These are phyloP conservation scores for Parnassius orleans DNA, from an alignment of 2,888 invertebrate species.

Conservation along the genomic window DNA sequence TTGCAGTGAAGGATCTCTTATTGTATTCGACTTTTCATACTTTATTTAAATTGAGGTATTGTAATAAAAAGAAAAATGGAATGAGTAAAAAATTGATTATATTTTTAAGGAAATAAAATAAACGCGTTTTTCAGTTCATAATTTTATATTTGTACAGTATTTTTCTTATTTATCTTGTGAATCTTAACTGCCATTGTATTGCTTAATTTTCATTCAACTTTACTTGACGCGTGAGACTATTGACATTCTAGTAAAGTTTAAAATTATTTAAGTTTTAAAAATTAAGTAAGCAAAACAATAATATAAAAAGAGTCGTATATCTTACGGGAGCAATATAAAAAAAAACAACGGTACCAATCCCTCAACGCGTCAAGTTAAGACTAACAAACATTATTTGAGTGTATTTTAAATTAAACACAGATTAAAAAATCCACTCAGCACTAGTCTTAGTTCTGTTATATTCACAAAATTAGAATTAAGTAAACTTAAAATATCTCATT, in stretches of 20 bases:
- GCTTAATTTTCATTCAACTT: neutral
- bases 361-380: too few relatives aligned
- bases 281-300: too few relatives aligned
- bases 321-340: too few relatives aligned
- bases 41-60: neutral
- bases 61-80: neutral
- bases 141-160: slow-evolving; percentile 26
- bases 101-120: slow-evolving; percentile 12
- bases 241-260: too few relatives aligned
- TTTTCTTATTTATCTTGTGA: slow-evolving; percentile 17
- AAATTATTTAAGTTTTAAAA: too few relatives aligned
- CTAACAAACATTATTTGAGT: slow-evolving; percentile 1
- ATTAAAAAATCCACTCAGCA: slow-evolving; percentile 38
- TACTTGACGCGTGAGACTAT: too few relatives aligned
- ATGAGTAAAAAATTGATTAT: slow-evolving; percentile 5
- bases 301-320: too few relatives aligned
- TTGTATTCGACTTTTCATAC: slow-evolving; percentile 13
- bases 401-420: slow-evolving; percentile 7
- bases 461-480: slow-evolving; percentile 32
- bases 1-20: slow-evolving; percentile 17
- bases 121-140: slow-evolving; percentile 17
- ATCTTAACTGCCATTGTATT: slow-evolving; percentile 24
- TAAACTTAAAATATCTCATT: slow-evolving; percentile 37
- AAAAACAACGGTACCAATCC: too few relatives aligned
- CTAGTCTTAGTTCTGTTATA: slow-evolving; percentile 51